A percentile compares a stretch with the other conserved stretches of the same genome.
These are phyloP conservation scores for Psittacara wagleri DNA, from an alignment of 2,113 vertebrate genomes.

Conservation along the genomic window DNA sequence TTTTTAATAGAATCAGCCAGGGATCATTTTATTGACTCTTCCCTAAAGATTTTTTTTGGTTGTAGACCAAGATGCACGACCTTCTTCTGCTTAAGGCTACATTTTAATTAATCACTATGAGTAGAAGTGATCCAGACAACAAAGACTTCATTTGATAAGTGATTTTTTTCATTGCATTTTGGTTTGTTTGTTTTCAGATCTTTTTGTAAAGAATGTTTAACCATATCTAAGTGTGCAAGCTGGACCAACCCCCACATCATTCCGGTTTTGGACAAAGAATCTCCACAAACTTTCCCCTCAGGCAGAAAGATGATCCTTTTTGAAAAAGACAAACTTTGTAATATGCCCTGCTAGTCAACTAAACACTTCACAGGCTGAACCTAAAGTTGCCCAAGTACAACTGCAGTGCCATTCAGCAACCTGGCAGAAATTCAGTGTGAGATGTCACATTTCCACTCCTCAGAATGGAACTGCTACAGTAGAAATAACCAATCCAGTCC, in stretches of 20 bases:
- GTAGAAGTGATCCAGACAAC: not conserved
- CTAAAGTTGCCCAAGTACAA: not conserved
- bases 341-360: not conserved
- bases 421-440: not conserved
- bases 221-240: not conserved
- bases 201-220: not conserved
- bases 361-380: not conserved
- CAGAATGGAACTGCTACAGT: not conserved
- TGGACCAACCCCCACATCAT: not conserved
- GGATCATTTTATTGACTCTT: not conserved
- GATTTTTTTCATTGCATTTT: not conserved
- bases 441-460: not conserved
- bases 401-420: not conserved
- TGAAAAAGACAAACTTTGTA: not conserved
- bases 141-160: not conserved
- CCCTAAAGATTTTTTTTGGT: not conserved
- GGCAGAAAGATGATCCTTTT: not conserved
- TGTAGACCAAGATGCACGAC: not conserved
- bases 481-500: not conserved
- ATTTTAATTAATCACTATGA: conserved; percentile 39
- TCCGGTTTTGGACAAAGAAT: not conserved
- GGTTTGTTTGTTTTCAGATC: not conserved
- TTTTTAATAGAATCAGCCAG: not conserved
- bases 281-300: not conserved
- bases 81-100: not conserved